Evolutionary conservation across 2,888 invertebrate genomes (phyloP).

Genomic region (Zelleria hepariella): DNA sequence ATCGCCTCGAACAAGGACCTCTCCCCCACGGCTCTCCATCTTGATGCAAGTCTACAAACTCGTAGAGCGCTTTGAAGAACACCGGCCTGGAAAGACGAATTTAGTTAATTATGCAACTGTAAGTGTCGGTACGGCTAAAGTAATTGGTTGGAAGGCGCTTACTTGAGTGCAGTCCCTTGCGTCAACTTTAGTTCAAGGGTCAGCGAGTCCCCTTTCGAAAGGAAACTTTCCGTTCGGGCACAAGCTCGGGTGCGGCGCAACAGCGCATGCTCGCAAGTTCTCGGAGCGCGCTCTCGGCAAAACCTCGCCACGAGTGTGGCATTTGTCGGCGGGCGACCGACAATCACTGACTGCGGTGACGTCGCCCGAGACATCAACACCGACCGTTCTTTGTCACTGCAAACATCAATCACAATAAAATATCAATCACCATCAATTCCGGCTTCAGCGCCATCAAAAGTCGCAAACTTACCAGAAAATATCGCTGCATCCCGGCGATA

Average conservation of each 20-base stretch:
- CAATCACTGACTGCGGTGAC: conserved; percentile 60
- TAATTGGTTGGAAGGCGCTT: conserved; percentile 27
- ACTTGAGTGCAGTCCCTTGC: conserved; percentile 89
- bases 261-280: conserved; percentile 87
- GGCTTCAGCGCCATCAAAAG: not conserved
- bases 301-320: conserved; percentile 85
- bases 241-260: conserved; percentile 80
- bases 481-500: conserved; percentile 84
- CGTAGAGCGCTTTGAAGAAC: conserved; percentile 87
- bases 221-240: conserved; percentile 84
- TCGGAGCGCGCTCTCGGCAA: conserved; percentile 85
- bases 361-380: conserved; percentile 65
- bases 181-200: conserved; percentile 84
- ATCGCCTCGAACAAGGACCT: conserved; percentile 83
- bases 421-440: not conserved
- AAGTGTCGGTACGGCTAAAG: not conserved
- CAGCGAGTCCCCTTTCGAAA: conserved; percentile 84
- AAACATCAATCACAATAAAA: conserved; percentile 14
- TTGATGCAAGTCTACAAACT: conserved; percentile 89
- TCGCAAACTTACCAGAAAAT: conserved; percentile 78
- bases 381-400: conserved; percentile 62
- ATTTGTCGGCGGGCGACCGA: conserved; percentile 76
- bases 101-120: not conserved
- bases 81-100: conserved; percentile 76
- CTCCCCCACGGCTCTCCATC: conserved; percentile 85